These are phyloP conservation scores for Myiotriccus ornatus DNA, from an alignment of 2,797 vertebrate genomes.

Conservation along the genomic window DNA sequence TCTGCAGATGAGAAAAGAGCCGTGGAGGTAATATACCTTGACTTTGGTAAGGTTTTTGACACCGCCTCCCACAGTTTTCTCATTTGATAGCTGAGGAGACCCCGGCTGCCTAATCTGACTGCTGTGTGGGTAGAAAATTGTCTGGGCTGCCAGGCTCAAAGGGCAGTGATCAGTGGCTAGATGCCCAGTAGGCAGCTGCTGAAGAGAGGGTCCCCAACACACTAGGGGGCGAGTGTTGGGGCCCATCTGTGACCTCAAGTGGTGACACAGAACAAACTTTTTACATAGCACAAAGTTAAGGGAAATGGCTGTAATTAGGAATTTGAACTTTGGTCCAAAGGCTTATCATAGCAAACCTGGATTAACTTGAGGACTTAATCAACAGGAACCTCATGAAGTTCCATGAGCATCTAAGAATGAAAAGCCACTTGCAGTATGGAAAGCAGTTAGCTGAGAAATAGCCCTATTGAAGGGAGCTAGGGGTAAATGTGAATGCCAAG, in stretches of 20 bases:
- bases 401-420: background rate
- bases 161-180: background rate
- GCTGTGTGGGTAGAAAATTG: background rate
- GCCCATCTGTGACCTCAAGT: fast-evolving
- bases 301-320: background rate
- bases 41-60: conserved; percentile 54
- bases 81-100: conserved; percentile 5
- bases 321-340: background rate
- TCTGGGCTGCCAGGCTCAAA: background rate
- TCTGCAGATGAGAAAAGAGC: conserved; percentile 20
- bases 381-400: background rate
- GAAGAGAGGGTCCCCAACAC: background rate
- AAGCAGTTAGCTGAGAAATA: background rate
- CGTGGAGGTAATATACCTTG: conserved; percentile 44
- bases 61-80: conserved; percentile 24
- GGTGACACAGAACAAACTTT: background rate
- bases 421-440: background rate
- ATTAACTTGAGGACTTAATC: background rate
- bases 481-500: background rate
- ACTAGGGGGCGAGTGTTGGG: fast-evolving
- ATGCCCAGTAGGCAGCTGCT: background rate
- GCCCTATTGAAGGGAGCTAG: background rate
- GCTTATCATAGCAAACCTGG: background rate
- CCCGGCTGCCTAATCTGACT: conserved; percentile 2
- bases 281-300: background rate